Evolutionary conservation across 2,888 invertebrate species (phyloP), one percentile per base, ranked within the genome.

Genomic region (Rhogogaster chlorosoma): DNA sequence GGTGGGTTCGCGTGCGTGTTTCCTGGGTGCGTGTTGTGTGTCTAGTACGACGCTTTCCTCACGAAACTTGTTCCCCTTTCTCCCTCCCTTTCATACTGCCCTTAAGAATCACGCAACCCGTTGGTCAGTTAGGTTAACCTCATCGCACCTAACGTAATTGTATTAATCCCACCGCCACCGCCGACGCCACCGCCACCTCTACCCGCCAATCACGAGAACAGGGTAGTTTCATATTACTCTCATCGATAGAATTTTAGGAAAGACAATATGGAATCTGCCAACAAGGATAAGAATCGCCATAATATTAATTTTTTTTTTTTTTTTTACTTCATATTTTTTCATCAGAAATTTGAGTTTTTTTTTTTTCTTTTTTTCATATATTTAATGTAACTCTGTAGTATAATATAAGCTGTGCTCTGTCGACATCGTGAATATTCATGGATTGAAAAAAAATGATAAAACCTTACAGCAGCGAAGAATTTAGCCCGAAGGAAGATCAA

Each of bases 91-190:
- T 5, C 32, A 64, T 45, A 26, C 38, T 83, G 32, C 67, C 83
- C 67, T 32, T 29, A 49, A 83, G 89, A 90, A 90, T 90, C 92
- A 92, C 92, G 92, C 92, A 88, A 90, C 88, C 87, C 86, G 87
- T 88, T 86, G 88, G 87, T 90, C 89, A 87, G 90, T 83, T 83
- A 89, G 90, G 89, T 91, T 92, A 91, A 91, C 88, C 90, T 89
- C 89, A 89, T 91, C 88, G 87, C 89, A 87, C 89, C 88, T 88
- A 86, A 86, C 86, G 87, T 91, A 89, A 91, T 91, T 91, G 87
- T 88, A 90, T 91, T 92, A 91, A 89, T 80, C 80, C 61, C 26
- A 61, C 38, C 61, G 80, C 61, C 80, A 80, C 80, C 80, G 45
- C 45, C 45, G 12, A 12, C 45, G 45, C 42, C 38, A 57, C 57